A percentile compares a stretch with the other conserved stretches of the same genome.
Conservation (phyloP, 1,140 invertebrate species). For the Melanaphis sacchari region DNA sequence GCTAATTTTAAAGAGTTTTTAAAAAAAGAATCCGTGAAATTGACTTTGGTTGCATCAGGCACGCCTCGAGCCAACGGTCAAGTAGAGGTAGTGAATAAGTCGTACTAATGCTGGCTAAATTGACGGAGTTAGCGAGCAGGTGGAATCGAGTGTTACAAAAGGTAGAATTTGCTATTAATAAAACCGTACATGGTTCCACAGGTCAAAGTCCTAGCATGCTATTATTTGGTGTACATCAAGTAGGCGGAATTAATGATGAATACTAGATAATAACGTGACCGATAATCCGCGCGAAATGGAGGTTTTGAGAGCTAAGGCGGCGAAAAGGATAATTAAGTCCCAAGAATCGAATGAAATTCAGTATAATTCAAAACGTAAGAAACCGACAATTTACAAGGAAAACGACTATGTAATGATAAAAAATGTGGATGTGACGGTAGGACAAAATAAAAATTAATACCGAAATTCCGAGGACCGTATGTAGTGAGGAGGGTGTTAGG, state of each 20-base stretch:
- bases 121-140: slow-evolving; percentile 19
- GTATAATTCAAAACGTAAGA: background rate
- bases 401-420: background rate
- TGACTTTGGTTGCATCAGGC: background rate
- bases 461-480: background rate
- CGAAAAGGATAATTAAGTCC: background rate
- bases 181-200: slow-evolving; percentile 11
- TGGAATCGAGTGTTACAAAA: slow-evolving; percentile 30
- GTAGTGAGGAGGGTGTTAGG: background rate
- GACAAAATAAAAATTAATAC: slow-evolving; percentile 16
- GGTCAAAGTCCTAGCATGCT: background rate
- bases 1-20: slow-evolving; percentile 18
- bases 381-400: background rate
- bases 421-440: background rate
- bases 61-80: background rate
- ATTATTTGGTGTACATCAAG: no score
- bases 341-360: background rate
- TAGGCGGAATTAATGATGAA: no score
- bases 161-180: slow-evolving; percentile 58
- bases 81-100: background rate
- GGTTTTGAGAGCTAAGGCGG: background rate
- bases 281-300: background rate
- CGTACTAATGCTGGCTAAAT: background rate
- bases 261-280: background rate
- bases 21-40: background rate